Conservation (phyloP, 2,888 invertebrate genomes). For the Dicyrtoma fusca region DNA sequence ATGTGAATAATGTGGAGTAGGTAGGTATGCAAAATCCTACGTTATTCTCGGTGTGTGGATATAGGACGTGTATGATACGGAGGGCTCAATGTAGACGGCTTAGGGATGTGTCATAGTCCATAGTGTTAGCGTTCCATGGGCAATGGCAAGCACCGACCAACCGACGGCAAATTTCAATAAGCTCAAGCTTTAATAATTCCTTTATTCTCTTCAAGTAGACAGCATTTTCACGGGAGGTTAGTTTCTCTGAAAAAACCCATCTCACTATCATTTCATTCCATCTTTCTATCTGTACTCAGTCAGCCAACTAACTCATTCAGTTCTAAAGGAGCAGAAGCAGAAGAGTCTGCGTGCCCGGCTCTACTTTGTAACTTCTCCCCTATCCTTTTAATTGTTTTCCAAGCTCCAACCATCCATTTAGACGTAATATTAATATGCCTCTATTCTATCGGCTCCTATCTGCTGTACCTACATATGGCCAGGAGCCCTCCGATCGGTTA, state of each 20-base stretch:
- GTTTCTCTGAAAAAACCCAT: constrained; percentile 37
- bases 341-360: constrained; percentile 6
- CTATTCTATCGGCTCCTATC: too few relatives aligned
- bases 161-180: constrained; percentile 38
- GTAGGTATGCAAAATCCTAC: constrained; percentile 7
- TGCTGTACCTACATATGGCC: too few relatives aligned
- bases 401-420: constrained; percentile 30
- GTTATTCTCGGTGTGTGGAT: too few relatives aligned
- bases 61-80: too few relatives aligned
- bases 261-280: constrained; percentile 39
- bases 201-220: constrained; percentile 40
- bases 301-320: constrained; percentile 32
- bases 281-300: constrained; percentile 40
- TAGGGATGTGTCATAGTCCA: too few relatives aligned
- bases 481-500: too few relatives aligned
- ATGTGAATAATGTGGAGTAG: too few relatives aligned
- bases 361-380: constrained; percentile 18
- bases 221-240: constrained; percentile 36
- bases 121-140: not conserved
- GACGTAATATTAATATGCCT: constrained; percentile 26
- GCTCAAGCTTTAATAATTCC: constrained; percentile 40
- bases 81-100: too few relatives aligned
- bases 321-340: constrained; percentile 26
- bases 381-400: constrained; percentile 32
- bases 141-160: not conserved